Base-by-base conservation (phyloP, 2,888 invertebrate genomes). In the Mesorhabditis sp. region DNA sequence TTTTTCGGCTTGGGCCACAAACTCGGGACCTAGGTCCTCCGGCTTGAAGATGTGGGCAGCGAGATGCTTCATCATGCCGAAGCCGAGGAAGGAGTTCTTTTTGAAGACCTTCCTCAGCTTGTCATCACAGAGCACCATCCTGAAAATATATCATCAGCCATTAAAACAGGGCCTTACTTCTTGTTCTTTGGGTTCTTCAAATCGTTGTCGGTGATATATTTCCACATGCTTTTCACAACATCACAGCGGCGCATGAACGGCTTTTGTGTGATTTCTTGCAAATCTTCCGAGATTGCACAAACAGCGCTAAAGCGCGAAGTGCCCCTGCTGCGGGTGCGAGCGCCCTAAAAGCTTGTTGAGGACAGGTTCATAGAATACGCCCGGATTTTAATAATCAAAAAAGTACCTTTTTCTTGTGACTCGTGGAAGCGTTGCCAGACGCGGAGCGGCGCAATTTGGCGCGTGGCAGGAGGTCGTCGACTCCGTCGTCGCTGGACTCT, bases 221-320 rank as follows among this genome's bases (percentile, higher is more conserved):
- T 74, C 82, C 82, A 82, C 70, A 83, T 67, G 41, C 41, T 68
- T 67, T 80, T 82, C 6, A 82, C 79, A 3, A 82, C 77, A 67
- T 80, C 72, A 6, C 58, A 50, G 7, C 58, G 58, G n/a, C 58
- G 58, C 58, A 50, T 50, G 58, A 13, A 50, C 7, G 58, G 58
- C 58, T 50, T 50, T 10, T n/a, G 10, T 1, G 58, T 50, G 58
- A 50, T 50, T 50, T 10, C 58, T n/a, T 50, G 7, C 28, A 28
- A 28, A 28, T 28, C 28, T 2, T 28, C 28, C 28, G 28, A 28
- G 28, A 28, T 28, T 28, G 28, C 28, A 28, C 28, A 28, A 1
- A 28, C 28, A 28, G 28, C 28, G 28, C 28, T 28, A 28, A 28
- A 28, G 28, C 28, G 28, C 28, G 28, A 28, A 28, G 28, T 28